Base-by-base conservation (phyloP, 2,113 vertebrate genomes). In the Trogon melanurus region DNA sequence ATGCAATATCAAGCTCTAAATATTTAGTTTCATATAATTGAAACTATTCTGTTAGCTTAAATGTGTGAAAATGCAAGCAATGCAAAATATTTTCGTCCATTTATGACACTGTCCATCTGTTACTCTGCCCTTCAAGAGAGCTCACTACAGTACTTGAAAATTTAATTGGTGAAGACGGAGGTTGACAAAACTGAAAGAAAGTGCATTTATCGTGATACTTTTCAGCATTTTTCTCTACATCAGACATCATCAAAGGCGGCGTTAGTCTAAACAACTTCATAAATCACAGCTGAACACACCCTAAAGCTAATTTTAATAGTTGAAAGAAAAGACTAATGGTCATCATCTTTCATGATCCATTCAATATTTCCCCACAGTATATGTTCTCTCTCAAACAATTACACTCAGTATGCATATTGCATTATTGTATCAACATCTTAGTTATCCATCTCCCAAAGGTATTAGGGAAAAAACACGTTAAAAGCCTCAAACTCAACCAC, bases 251-350 rank as follows among this genome's bases (percentile, higher is more conserved):
- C 97, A 98, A 98, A 98, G 91, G 75, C 98, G 95, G 97, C 91
- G 97, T 98, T 98, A 98, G 98, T 98, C 98, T 98, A 98, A 99
- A 99, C 98, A 99, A 98, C 97, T 98, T 96, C 85, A 95, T 95
- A 98, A 98, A 97, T 97, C 98, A 95, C 98, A 98, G 97, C 88
- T 97, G 97, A 94, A 98, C 92, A 92, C 94, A 97, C 88, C 91
- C 97, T 95, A 97, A 95, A 97, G 95, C 92, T 92, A 98, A 97
- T 97, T 98, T 97, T 98, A 98, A 98, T 97, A 97, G 96, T 88
- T 96, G 92, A 97, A 97, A 97, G 94, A 96, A 97, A 97, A 98
- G 97, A 97, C 96, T 97, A 96, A 98, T 97, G 92, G 97, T 97
- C 97, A 97, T 97, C 96, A 71, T 98, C 97, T 98, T 98, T 98